Evolutionary conservation across 2,113 vertebrate genomes (phyloP).

Genomic region (Bos indicus): DNA sequence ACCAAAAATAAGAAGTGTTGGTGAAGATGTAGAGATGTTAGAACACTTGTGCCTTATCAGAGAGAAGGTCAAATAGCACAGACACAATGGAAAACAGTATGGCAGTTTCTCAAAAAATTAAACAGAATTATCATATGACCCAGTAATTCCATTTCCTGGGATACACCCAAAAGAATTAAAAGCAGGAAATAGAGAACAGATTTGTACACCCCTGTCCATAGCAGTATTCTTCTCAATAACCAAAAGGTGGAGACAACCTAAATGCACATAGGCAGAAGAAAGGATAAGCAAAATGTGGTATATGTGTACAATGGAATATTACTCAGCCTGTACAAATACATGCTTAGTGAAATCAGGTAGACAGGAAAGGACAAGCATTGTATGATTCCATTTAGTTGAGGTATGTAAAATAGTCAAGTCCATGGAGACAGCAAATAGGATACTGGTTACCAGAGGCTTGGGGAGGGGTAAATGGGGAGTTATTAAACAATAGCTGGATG

Average conservation of each 20-base stretch:
- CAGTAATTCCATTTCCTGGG: not conserved
- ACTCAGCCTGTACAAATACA: not conserved
- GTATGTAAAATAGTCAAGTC: not conserved
- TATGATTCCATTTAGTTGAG: not conserved
- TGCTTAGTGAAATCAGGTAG: not conserved
- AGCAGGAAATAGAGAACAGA: not conserved
- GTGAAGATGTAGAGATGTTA: not conserved
- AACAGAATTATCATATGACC: not conserved
- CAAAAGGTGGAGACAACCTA: not conserved
- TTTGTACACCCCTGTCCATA: not conserved
- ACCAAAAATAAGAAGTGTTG: not conserved
- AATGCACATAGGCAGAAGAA: not conserved
- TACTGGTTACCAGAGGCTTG: not conserved
- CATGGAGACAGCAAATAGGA: not conserved
- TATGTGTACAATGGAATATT: not conserved
- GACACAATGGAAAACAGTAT: not conserved
- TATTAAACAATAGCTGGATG: not conserved
- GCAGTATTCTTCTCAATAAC: not conserved
- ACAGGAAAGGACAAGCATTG: not conserved
- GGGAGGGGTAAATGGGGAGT: not conserved
- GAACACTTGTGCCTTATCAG: not conserved
- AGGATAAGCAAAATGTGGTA: not conserved
- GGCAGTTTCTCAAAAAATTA: not conserved
- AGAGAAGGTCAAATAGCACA: not conserved
- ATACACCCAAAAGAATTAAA: not conserved